Evolutionary conservation across 2,113 vertebrate species (phyloP).

Genomic region (Sinocyclocheilus anophthalmus): DNA sequence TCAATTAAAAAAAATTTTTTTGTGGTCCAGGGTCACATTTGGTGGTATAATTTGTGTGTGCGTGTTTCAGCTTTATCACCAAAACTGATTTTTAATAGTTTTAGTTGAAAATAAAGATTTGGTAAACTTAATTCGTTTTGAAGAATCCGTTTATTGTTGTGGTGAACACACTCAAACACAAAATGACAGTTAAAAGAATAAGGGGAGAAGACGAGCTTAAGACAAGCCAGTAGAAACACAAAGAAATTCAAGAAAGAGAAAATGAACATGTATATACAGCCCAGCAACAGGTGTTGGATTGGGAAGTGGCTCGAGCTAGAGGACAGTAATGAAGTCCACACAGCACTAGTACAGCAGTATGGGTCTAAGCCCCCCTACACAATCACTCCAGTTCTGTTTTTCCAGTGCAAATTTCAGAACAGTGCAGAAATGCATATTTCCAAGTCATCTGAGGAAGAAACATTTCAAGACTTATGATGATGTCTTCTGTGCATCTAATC

Average conservation of each 20-base stretch:
- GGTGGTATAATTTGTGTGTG: too few species aligned
- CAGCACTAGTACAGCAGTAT: constrained; percentile 64
- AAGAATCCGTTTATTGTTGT: constrained; percentile 65
- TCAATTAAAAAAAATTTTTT: too few species aligned
- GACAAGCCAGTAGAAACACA: constrained; percentile 42
- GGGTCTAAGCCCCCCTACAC: constrained; percentile 49
- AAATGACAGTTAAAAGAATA: constrained; percentile 23
- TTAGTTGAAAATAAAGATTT: background rate
- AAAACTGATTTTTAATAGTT: background rate
- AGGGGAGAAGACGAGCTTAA: constrained; percentile 29
- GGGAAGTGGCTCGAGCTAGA: constrained; percentile 36
- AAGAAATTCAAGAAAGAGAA: constrained; percentile 19
- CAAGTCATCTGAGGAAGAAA: constrained; percentile 34
- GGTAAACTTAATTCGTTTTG: background rate
- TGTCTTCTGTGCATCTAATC: constrained; percentile 30
- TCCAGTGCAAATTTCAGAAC: constrained; percentile 62
- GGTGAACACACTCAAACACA: constrained; percentile 53
- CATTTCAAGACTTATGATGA: background rate
- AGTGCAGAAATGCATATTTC: constrained; percentile 19
- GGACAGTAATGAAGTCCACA: constrained; percentile 46
- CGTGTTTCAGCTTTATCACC: background rate
- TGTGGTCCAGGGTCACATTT: too few species aligned
- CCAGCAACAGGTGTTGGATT: constrained; percentile 31
- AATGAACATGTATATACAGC: constrained; percentile 58
- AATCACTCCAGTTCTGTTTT: constrained; percentile 52